phyloP scores from a whole-genome alignment of 2,888 invertebrate genomes.

The Tyria jacobaeae region DNA sequence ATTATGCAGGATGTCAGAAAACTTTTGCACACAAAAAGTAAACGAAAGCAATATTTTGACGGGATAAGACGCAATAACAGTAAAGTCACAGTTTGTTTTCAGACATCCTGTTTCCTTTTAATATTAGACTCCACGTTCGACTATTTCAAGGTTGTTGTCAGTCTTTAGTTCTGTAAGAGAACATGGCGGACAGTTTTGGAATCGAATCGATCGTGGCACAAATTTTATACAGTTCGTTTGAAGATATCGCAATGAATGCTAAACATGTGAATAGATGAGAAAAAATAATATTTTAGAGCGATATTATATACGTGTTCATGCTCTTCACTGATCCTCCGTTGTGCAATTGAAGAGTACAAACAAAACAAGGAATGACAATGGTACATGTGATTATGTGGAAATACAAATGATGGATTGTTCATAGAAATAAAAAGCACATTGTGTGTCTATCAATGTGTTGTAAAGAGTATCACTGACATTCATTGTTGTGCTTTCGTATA shows the following conservation, averaged over 20 bases:
- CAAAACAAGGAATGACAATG: constrained; percentile 38
- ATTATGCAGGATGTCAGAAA: constrained; percentile 70
- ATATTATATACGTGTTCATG: constrained; percentile 35
- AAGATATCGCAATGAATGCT: constrained; percentile 46
- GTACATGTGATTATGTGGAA: constrained; percentile 22
- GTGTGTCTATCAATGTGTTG: constrained; percentile 16
- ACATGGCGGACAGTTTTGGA: constrained; percentile 54
- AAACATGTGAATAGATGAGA: constrained; percentile 49
- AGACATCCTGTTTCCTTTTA: constrained; percentile 66
- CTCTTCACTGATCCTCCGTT: constrained; percentile 34
- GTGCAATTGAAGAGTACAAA: constrained; percentile 33
- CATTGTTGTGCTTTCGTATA: constrained; percentile 42
- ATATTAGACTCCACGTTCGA: constrained; percentile 58
- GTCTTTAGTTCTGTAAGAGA: constrained; percentile 74
- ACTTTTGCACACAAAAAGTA: constrained; percentile 48
- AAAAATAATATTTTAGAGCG: constrained; percentile 36
- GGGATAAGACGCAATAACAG: constrained; percentile 30
- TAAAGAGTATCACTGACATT: constrained; percentile 22
- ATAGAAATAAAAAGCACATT: constrained; percentile 33
- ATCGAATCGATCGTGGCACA: constrained; percentile 54
- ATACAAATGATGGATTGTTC: background rate
- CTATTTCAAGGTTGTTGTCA: constrained; percentile 72
- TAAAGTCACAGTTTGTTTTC: constrained; percentile 52
- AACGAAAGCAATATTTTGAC: constrained; percentile 36
- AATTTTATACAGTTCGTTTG: constrained; percentile 47